Evolutionary conservation across 2,888 invertebrate species (phyloP), one percentile per base, ranked within the genome.

Genomic region (Cephus rjabovi): DNA sequence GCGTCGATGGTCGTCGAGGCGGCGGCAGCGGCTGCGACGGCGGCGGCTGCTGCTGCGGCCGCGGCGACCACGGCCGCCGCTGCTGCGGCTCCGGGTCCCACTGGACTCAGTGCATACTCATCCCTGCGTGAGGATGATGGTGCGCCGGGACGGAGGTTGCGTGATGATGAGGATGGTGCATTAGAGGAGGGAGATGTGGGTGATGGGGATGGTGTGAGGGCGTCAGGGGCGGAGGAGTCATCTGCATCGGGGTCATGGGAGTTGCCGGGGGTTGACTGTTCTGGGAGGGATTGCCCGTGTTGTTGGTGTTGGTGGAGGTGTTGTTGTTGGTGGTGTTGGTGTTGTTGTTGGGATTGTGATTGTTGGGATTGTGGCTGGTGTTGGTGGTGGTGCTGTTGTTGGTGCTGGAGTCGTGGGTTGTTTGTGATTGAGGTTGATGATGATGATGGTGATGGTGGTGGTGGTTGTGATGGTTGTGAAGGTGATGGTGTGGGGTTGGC

Each of bases 81-180:
- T 87, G 87, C 84, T 87, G 84, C 89, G 90, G 88, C 88, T 90
- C 91, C 91, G 94, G 94, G 94, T 94, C 93, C 95, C 95, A 94
- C 95, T 95, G 94, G 94, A 95, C 95, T 96, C 96, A 96, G 95
- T 95, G 95, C 91, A 95, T 93, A 92, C 95, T 90, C 91, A 91
- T 91, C 88, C 90, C 91, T 88, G 92, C 89, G 93, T 92, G 92
- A 86, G 90, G 89, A 90, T 92, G 88, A 89, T 89, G 87, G 89
- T 89, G 89, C 87, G 79, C 76, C 76, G 90, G 87, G 75, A 90
- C 90, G 90, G 91, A 89, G 79, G 91, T 87, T 87, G 89, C 91
- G 89, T 90, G 91, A 89, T 91, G 91, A 92, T 90, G 92, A 81
- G 89, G 92, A 90, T 90, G 92, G 90, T 91, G 92, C 89, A 95